Conservation (phyloP, 2,888 invertebrate species). For the Ariolimax columbianus region DNA sequence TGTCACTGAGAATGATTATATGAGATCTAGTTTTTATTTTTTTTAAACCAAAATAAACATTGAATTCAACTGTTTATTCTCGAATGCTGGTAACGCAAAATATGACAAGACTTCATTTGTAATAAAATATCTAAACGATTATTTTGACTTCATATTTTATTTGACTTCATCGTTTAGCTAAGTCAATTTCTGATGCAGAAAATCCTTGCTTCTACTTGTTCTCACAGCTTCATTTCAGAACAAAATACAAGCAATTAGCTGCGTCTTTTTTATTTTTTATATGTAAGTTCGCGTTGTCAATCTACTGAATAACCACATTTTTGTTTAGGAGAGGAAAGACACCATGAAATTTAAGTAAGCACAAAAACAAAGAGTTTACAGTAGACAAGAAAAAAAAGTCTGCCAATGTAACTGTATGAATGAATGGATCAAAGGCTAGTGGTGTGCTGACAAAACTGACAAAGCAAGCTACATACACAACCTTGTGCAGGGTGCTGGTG, state of each 20-base stretch:
- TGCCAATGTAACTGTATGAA: constrained; percentile 20
- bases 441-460: constrained; percentile 30
- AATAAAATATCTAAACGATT: no score
- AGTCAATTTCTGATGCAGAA: background rate
- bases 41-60: no score
- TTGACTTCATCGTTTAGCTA: background rate
- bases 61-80: no score
- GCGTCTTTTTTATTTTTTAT: background rate
- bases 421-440: constrained; percentile 25
- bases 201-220: background rate
- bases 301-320: background rate
- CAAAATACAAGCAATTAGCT: background rate
- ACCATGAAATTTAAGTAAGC: constrained; percentile 1
- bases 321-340: constrained; percentile 1
- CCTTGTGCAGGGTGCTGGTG: constrained; percentile 46
- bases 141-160: no score
- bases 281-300: background rate
- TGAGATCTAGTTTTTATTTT: no score
- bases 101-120: no score
- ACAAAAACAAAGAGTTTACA: constrained; percentile 11
- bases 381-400: background rate
- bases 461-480: constrained; percentile 49
- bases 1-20: no score
- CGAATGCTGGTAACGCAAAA: no score
- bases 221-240: background rate